Conservation (phyloP, 2,888 invertebrate species). For the Imbricaverruca yamaguchii region DNA sequence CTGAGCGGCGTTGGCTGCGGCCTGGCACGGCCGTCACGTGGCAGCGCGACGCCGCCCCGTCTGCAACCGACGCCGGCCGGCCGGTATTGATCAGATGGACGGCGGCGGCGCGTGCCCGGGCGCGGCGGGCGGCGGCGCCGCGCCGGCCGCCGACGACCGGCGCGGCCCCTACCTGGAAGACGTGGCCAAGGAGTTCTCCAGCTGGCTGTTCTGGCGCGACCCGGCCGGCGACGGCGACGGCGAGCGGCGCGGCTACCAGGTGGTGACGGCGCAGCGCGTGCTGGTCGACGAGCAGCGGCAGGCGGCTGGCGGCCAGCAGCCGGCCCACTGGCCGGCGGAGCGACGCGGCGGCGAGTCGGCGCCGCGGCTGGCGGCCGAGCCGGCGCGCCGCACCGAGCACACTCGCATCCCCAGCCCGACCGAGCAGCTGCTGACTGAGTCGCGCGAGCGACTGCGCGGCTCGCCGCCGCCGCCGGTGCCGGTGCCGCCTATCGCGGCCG, state of each 20-base stretch:
- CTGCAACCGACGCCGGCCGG: not conserved
- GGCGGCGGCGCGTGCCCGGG: not conserved
- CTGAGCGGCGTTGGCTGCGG: not conserved
- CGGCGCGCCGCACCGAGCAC: not conserved
- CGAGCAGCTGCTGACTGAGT: not conserved
- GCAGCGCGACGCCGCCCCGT: not conserved
- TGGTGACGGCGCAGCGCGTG: conserved; percentile 3
- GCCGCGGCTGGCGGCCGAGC: not conserved
- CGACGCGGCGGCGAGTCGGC: not conserved
- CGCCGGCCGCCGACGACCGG: not conserved
- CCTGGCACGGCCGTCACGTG: not conserved
- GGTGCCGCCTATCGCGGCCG: not conserved
- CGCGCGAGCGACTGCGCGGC: not conserved
- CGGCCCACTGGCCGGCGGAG: no score
- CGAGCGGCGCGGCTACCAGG: not conserved
- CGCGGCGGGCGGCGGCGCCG: not conserved
- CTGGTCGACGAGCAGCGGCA: not conserved
- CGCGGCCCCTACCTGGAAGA: conserved; percentile 3
- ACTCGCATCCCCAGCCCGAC: conserved; percentile 1
- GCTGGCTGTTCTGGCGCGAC: conserved; percentile 20
- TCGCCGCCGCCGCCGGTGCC: not conserved
- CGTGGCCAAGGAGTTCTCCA: conserved; percentile 9
- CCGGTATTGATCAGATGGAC: no score
- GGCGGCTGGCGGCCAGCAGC: no score
- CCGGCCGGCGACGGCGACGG: not conserved